Evolutionary conservation across 2,888 invertebrate species (phyloP), one percentile per base, ranked within the genome.

Genomic region (Pegoplata infirma): DNA sequence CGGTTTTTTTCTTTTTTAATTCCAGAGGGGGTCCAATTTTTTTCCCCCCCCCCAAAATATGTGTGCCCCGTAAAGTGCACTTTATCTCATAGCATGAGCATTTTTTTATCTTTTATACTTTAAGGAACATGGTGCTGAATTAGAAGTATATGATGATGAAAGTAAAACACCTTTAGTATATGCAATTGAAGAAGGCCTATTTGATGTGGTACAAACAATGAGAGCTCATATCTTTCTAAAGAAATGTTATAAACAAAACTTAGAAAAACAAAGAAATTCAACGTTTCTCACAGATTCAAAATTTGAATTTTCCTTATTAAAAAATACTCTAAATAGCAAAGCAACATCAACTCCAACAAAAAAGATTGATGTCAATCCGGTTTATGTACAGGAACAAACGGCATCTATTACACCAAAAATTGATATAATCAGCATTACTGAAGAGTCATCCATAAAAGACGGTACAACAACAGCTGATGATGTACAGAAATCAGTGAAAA

Each of bases 151-250:
- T 36, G 97, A 97, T 87, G 89, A 92, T 59, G 94, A 95, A 58
- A 92, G 92, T 0, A 92, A 92, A 82, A 93, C 93, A 8, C 92
- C 95, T 0, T 92, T 94, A 81, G 92, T 94, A 86, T 95, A 95
- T 86, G 96, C 96, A 0, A 91, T 92, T 1, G 91, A 93, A 75
- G 93, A 94, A 82, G 91, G 92, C 47, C 93, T 94, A 83, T 92
- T 92, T 87, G 91, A 93, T 25, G 92, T 94, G 10, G 92, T 91
- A 82, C 89, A 88, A 85, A 89, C 86, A 84, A 90, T 89, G 85
- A 88, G 85, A 46, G 88, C 88, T 63, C 84, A 87, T 67, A 85
- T 88, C 28, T 90, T 91, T 23, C 84, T 85, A 8, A 84, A 89
- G 19, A 89, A 90, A 71, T 86, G 82, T 28, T 82, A 83, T 80